phyloP scores from a whole-genome alignment of 2,888 invertebrate genomes.

The Bhutanitis thaidina region DNA sequence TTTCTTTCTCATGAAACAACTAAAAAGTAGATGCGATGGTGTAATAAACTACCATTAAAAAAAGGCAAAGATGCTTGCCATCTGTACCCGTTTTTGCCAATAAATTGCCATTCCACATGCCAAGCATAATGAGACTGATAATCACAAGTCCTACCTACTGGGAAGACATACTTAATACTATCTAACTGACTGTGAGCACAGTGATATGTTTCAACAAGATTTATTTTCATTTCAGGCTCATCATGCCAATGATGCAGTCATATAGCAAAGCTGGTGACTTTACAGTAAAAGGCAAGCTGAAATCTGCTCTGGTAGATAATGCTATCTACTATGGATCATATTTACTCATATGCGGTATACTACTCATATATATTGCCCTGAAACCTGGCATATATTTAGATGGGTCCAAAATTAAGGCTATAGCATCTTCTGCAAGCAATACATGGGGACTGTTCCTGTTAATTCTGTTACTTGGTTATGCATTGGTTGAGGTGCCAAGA shows the following conservation, averaged over 20 bases:
- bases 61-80: too few relatives aligned
- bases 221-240: slow-evolving; percentile 82
- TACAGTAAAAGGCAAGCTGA: slow-evolving; percentile 94
- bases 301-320: slow-evolving; percentile 97
- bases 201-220: neutral
- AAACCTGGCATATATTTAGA: slow-evolving; percentile 94
- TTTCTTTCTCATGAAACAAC: too few relatives aligned
- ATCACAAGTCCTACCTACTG: too few relatives aligned
- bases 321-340: slow-evolving; percentile 99
- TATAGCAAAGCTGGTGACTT: slow-evolving; percentile 99
- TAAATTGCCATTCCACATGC: too few relatives aligned
- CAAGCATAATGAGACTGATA: too few relatives aligned
- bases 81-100: too few relatives aligned
- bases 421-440: slow-evolving; percentile 98
- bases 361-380: slow-evolving; percentile 95
- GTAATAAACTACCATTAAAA: too few relatives aligned
- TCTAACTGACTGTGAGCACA: too few relatives aligned
- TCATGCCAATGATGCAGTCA: slow-evolving; percentile 99
- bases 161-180: too few relatives aligned
- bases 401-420: slow-evolving; percentile 95
- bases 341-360: slow-evolving; percentile 94
- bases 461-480: slow-evolving; percentile 94
- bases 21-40: too few relatives aligned
- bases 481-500: slow-evolving; percentile 96
- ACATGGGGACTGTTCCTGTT: slow-evolving; percentile 99